Evolutionary conservation across 2,113 vertebrate species (phyloP).

Genomic region (Sylvilagus bachmani): DNA sequence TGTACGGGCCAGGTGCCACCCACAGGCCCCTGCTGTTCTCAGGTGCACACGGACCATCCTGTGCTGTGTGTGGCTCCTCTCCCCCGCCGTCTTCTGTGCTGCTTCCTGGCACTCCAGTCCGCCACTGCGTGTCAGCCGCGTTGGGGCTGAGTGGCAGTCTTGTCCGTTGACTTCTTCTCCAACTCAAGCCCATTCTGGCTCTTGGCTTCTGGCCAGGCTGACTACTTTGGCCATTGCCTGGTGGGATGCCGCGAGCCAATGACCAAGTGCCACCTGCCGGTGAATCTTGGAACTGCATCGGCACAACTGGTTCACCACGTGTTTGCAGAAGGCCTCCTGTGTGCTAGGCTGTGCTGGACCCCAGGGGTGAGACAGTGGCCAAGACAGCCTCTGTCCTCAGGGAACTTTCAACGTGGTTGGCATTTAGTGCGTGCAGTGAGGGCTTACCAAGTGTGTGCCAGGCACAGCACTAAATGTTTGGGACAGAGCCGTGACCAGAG

Average conservation of each 20-base stretch:
- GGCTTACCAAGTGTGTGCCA: background rate
- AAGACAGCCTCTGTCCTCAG: background rate
- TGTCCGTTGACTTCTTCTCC: background rate
- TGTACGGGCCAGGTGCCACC: background rate
- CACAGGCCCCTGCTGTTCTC: background rate
- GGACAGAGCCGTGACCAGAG: background rate
- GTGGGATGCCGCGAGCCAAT: background rate
- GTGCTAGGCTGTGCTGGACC: background rate
- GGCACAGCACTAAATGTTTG: background rate
- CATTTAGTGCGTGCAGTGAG: background rate
- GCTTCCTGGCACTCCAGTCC: background rate
- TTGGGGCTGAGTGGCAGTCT: background rate
- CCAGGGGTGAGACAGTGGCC: background rate
- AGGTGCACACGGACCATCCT: background rate
- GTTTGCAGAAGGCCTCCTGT: background rate
- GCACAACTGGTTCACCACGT: background rate
- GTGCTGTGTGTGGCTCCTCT: background rate
- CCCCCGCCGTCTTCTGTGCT: background rate
- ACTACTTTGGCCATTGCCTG: background rate
- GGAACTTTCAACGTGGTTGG: background rate
- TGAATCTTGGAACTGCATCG: constrained; percentile 30
- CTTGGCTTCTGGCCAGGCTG: background rate
- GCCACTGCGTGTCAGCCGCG: background rate
- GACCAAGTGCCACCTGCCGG: constrained; percentile 75
- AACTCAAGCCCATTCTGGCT: background rate